Conservation (phyloP, 2,888 invertebrate species). For the Caenorhabditis zanzibari region DNA sequence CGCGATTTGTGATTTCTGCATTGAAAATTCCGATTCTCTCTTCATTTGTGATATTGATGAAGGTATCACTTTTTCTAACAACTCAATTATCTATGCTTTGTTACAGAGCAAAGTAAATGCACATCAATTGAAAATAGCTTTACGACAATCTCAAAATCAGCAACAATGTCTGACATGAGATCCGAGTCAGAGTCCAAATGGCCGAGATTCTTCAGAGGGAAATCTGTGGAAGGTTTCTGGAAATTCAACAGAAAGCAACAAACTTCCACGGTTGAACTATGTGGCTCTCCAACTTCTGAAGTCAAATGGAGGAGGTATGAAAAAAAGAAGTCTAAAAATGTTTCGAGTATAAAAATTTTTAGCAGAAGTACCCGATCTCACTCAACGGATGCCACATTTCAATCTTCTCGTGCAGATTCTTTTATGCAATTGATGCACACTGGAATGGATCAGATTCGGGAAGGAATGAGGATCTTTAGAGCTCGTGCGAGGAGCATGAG, state of each 20-base stretch:
- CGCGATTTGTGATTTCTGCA: conserved; percentile 76
- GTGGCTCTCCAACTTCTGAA: conserved; percentile 61
- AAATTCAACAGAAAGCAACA: conserved; percentile 69
- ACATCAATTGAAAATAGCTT: conserved; percentile 60
- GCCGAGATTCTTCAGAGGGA: conserved; percentile 74
- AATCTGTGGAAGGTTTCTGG: conserved; percentile 76
- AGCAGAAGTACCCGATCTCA: conserved; percentile 67
- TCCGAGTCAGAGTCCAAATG: conserved; percentile 68
- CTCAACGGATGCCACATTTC: conserved; percentile 73
- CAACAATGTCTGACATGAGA: conserved; percentile 73
- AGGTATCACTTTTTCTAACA: conserved; percentile 1
- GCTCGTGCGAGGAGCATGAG: conserved; percentile 69
- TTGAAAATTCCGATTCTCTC: conserved; percentile 70
- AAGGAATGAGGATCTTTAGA: conserved; percentile 70
- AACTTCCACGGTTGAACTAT: conserved; percentile 55
- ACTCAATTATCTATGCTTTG: not conserved
- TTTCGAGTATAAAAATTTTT: not conserved
- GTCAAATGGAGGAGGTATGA: conserved; percentile 70
- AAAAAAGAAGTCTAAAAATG: too few species aligned
- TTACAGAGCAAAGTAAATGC: conserved; percentile 59
- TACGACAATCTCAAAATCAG: conserved; percentile 69
- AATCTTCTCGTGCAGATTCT: conserved; percentile 71
- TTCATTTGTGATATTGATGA: conserved; percentile 66
- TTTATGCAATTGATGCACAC: conserved; percentile 75
- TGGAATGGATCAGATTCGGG: conserved; percentile 76